Percentiles rank a stretch among this genome's conserved stretches.
These are phyloP conservation scores for Sarcophaga peregrina DNA, from an alignment of 1,140 invertebrate species.

Conservation along the genomic window DNA sequence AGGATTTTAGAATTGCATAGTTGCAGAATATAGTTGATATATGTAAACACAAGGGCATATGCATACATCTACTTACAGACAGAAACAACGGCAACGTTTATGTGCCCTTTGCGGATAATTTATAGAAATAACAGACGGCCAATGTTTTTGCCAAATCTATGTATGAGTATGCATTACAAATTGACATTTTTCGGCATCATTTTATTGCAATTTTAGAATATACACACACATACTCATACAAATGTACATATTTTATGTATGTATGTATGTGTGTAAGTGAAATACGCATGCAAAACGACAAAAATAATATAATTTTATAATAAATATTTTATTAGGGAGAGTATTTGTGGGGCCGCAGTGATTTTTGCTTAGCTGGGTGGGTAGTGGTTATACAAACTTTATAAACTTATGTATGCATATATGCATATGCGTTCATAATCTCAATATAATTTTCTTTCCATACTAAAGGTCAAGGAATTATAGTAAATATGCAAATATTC, in stretches of 20 bases:
- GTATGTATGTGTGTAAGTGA: background rate
- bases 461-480: constrained; percentile 23
- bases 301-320: background rate
- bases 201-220: background rate
- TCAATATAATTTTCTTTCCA: background rate
- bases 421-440: background rate
- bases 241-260: background rate
- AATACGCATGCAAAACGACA: background rate
- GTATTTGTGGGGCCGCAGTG: background rate
- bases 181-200: background rate
- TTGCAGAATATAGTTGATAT: too few species aligned
- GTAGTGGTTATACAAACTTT: too few species aligned
- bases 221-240: background rate
- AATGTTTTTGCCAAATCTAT: too few species aligned
- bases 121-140: background rate
- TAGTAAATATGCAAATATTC: constrained; percentile 13
- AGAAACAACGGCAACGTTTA: background rate
- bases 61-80: background rate
- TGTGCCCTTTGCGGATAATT: background rate
- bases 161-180: background rate
- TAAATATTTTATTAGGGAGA: background rate
- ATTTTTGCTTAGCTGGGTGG: too few species aligned
- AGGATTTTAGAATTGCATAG: too few species aligned
- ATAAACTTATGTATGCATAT: background rate
- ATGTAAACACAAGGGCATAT: too few species aligned